Evolutionary conservation across 2,888 invertebrate genomes (phyloP).

Genomic region (Itoplectis maculator): DNA sequence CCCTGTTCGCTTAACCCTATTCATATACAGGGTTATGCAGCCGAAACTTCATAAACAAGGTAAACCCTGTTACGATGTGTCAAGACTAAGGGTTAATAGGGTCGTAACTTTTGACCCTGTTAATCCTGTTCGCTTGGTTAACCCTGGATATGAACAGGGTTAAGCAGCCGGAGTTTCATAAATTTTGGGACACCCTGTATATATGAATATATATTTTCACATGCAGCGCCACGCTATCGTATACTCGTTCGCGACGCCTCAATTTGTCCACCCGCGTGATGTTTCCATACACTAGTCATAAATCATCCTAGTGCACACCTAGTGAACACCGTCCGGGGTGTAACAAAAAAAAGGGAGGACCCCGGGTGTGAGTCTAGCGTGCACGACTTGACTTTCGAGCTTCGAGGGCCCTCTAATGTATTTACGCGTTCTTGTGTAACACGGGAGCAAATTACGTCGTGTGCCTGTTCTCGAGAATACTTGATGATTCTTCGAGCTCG

Average conservation of each 20-base stretch:
- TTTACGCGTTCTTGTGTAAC: slow-evolving; percentile 48
- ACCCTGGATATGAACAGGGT: too few species aligned
- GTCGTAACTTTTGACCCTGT: too few species aligned
- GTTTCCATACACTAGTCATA: slow-evolving; percentile 65
- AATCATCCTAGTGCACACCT: slow-evolving; percentile 60
- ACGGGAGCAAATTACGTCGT: not conserved
- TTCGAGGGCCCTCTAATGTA: slow-evolving; percentile 23
- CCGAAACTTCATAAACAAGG: too few species aligned
- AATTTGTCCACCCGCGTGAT: slow-evolving; percentile 61
- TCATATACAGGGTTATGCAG: too few species aligned
- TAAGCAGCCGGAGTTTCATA: too few species aligned
- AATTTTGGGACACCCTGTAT: too few species aligned
- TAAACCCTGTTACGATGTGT: too few species aligned
- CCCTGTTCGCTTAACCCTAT: too few species aligned
- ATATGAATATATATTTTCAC: not conserved
- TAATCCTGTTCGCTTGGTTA: too few species aligned
- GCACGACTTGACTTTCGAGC: slow-evolving; percentile 28
- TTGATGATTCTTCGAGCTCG: slow-evolving; percentile 29
- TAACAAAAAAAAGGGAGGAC: slow-evolving; percentile 22
- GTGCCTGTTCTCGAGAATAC: not conserved
- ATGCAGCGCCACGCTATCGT: slow-evolving; percentile 15
- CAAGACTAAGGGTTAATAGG: too few species aligned
- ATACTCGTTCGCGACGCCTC: slow-evolving; percentile 54
- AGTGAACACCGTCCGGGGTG: not conserved
- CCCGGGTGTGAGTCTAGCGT: slow-evolving; percentile 33